Evolutionary conservation across 2,888 invertebrate genomes (phyloP).

Genomic region (Hemistola chrysoprasaria): DNA sequence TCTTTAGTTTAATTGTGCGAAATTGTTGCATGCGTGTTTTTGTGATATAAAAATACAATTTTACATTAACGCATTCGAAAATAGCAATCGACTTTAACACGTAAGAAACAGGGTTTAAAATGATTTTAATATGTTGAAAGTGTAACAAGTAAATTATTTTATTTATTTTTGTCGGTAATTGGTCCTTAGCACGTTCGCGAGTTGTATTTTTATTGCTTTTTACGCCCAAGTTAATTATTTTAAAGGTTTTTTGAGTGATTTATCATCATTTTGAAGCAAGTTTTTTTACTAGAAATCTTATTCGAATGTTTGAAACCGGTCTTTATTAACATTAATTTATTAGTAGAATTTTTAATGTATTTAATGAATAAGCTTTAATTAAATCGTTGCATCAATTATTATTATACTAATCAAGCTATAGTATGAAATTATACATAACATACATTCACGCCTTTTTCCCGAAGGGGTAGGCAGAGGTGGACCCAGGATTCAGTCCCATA

Average conservation of each 20-base stretch:
- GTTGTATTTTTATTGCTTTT: slow-evolving; percentile 27
- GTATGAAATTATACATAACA: too few species aligned
- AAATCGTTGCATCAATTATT: too few species aligned
- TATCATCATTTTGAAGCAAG: slow-evolving; percentile 14
- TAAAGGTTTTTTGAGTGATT: slow-evolving; percentile 25
- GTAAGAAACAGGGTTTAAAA: slow-evolving; percentile 6
- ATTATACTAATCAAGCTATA: too few species aligned
- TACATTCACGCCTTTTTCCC: too few species aligned
- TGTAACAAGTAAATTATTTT: slow-evolving; percentile 7
- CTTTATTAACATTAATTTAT: too few species aligned
- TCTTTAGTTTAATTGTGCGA: slow-evolving; percentile 68
- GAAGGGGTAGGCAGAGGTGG: too few species aligned
- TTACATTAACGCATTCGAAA: slow-evolving; percentile 1
- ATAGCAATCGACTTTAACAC: slow-evolving; percentile 1
- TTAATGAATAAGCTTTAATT: too few species aligned
- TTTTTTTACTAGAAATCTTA: slow-evolving; percentile 1
- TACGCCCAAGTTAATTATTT: slow-evolving; percentile 26
- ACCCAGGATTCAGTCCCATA: too few species aligned
- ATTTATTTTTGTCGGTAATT: slow-evolving; percentile 36
- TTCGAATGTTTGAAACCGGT: slow-evolving; percentile 1
- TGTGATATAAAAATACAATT: slow-evolving; percentile 29
- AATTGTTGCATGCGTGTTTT: slow-evolving; percentile 72
- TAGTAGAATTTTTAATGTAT: not conserved
- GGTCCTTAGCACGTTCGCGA: slow-evolving; percentile 34
- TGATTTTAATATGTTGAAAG: not conserved